phyloP scores from a whole-genome alignment of 2,888 invertebrate species.

The Exephanes ischioxanthus region DNA sequence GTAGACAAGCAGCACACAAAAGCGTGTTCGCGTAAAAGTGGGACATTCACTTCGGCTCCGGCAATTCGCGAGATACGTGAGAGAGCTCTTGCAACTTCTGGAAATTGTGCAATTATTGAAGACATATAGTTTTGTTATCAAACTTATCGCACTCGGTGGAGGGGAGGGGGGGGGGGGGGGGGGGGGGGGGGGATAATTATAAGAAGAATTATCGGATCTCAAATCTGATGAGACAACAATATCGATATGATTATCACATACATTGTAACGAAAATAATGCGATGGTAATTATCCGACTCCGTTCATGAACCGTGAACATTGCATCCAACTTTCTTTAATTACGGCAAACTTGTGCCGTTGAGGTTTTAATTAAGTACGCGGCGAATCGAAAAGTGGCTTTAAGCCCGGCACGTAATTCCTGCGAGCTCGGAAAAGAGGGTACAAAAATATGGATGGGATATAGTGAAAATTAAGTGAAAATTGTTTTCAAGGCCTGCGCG shows the following conservation, averaged over 20 bases:
- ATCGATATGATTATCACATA: background rate
- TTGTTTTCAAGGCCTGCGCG: too few relatives aligned
- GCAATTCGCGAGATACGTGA: constrained; percentile 1
- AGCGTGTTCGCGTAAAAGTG: constrained; percentile 40
- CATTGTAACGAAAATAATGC: background rate
- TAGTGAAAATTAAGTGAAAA: too few relatives aligned
- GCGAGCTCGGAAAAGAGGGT: background rate
- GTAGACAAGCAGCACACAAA: constrained; percentile 41
- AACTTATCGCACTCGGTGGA: background rate
- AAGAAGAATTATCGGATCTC: background rate
- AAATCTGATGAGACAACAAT: background rate
- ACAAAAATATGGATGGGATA: background rate
- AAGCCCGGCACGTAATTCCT: background rate
- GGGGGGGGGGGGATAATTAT: too few relatives aligned
- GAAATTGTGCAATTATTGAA: background rate
- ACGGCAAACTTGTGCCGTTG: background rate
- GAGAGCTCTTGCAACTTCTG: background rate
- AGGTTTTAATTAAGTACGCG: constrained; percentile 25
- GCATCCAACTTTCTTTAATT: background rate
- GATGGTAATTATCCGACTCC: background rate
- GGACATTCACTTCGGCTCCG: constrained; percentile 35
- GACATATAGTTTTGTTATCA: background rate
- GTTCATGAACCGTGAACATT: background rate
- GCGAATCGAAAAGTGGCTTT: constrained; percentile 8
- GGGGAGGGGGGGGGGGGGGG: too few relatives aligned